Base-by-base conservation (phyloP, 2,113 vertebrate species). In the Apteryx owenii region DNA sequence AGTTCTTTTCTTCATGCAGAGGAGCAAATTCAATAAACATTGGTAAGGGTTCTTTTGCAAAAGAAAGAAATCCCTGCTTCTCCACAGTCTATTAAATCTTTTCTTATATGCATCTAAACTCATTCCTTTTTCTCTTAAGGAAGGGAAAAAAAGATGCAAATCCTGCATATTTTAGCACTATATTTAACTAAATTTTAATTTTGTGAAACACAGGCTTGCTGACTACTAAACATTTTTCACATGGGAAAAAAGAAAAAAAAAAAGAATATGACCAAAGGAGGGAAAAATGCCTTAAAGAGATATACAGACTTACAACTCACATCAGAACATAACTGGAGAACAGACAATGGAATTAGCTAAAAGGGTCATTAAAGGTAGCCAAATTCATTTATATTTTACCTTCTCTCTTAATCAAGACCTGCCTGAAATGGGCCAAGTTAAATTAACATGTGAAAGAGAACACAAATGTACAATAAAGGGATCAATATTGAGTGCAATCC, bases 1-100 rank as follows among this genome's bases (percentile, higher is more conserved):
- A 95, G 93, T 96, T 96, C 97, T 98, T 96, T 97, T 98, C 97
- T 98, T 98, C 95, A 89, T 88, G 90, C 91, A 97, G 95, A 97
- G 19, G 4, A 97, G 94, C 95, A 97, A 98, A 98, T 97, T 97
- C 97, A 97, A 95, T 97, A 97, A 98, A 93, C 92, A 93, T 96
- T 95, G 87, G 71, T 94, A 89, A 86, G 89, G 64, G 29, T 69
- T 94, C 81, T 91, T 91, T 93, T 82, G 62, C 51, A 69, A 86
- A 90, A 88, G 83, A 90, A 91, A 77, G 81, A 78, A 96, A 93
- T 68, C 78, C 77, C 82, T 93, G n/a, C 46, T 89, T 95, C 58
- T 73, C 42, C 42, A 62, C 77, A 88, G 33, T 71, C 86, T 88
- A 73, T 92, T 70, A 96, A 96, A 93, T 58, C 82, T 93, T 84